Conservation (phyloP, 2,888 invertebrate genomes). For the Neoitamus cyanurus region DNA sequence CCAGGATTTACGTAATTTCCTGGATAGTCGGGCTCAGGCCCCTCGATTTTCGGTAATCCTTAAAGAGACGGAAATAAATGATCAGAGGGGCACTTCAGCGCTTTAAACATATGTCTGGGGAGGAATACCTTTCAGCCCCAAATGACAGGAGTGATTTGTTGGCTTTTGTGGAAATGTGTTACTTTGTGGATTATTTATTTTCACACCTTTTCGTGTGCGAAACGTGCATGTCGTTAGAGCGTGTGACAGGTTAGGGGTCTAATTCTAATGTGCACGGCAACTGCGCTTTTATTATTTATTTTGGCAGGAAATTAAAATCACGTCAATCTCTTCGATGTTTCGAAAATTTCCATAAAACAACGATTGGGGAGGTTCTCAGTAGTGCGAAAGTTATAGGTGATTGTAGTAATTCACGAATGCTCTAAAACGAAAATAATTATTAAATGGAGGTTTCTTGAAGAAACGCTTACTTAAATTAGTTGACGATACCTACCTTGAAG, state of each 20-base stretch:
- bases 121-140: constrained; percentile 52
- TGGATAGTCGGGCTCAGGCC: background rate
- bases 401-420: background rate
- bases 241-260: constrained; percentile 30
- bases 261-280: constrained; percentile 28
- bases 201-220: constrained; percentile 51
- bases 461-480: no score
- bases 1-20: constrained; percentile 33
- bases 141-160: constrained; percentile 53
- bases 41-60: constrained; percentile 46
- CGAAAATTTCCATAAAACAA: background rate
- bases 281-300: constrained; percentile 27
- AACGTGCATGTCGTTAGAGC: constrained; percentile 45
- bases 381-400: background rate
- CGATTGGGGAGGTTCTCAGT: background rate
- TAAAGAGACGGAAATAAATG: constrained; percentile 52
- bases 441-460: no score
- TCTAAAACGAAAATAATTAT: background rate
- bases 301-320: constrained; percentile 13
- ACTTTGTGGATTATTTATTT: constrained; percentile 53
- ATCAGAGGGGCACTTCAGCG: constrained; percentile 47
- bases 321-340: background rate
- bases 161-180: constrained; percentile 53
- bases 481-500: no score
- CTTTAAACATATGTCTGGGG: constrained; percentile 52